Base-by-base conservation (phyloP, 2,113 vertebrate species). In the Limnothrissa miodon region DNA sequence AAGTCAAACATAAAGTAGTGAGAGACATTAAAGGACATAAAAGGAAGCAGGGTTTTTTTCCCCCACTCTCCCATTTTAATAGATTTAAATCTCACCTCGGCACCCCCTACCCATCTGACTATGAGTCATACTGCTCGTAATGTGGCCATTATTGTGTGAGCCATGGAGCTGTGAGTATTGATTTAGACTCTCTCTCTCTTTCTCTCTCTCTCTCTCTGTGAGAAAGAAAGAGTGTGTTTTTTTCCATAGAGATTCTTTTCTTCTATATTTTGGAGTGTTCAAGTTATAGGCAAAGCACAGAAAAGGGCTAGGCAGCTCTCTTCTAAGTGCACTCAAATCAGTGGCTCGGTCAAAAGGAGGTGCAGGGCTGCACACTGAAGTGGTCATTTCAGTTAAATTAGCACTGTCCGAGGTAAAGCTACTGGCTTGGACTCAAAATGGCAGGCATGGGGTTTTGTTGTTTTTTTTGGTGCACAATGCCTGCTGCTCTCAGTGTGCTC, bases 91-190 rank as follows among this genome's bases (percentile, higher is more conserved):
- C 29, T 36, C 62, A 36, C 62, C 62, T 70, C 29, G 11, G 2
- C n/a, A 17, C 15, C 29, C 29, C 33, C 15, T 33, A 13, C 62
- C 13, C 62, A 33, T 70, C 29, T 33, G 19, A 21, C 51, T 23
- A 19, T 15, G 51, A 23, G 51, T 23, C 51, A 53, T 33, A 36
- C 29, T 13, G 62, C 62, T 70, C 59, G 13, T 82, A 82, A 82
- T 82, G 81, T 82, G 66, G 23, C 33, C 59, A 45, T 25, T 45
- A 82, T 82, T 46, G 45, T 45, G 23, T 39, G 39, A 82, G 56
- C 45, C 39, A 45, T 25, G 8, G 29, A 74, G 79, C 19, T 74
- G 78, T 45, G 39, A 33, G 62, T 70, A 70, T 70, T 70, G 62
- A 70, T 70, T 70, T 70, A 70, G 62, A n/a, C n/a, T 70, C 10